Conservation (phyloP, 1,140 invertebrate genomes). For the Drosophila rufa region DNA sequence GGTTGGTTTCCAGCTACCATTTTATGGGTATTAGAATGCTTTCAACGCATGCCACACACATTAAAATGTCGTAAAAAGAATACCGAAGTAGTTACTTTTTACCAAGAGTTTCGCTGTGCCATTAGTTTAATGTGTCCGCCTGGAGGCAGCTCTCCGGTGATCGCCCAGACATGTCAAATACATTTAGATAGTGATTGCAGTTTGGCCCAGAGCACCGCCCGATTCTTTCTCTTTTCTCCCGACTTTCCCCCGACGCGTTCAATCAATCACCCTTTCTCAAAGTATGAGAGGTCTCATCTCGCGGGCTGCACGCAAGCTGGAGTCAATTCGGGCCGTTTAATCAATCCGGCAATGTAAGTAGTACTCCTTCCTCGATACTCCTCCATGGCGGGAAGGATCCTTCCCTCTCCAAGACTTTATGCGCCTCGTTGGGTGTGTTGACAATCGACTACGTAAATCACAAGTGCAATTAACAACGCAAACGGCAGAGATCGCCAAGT, state of each 20-base stretch:
- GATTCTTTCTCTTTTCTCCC: slow-evolving; percentile 29
- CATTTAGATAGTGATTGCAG: slow-evolving; percentile 69
- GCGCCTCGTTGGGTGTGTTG: slow-evolving; percentile 69
- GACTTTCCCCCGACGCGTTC: slow-evolving; percentile 63
- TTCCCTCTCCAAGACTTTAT: slow-evolving; percentile 6
- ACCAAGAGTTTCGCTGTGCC: slow-evolving; percentile 37
- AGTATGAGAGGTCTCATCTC: slow-evolving; percentile 9
- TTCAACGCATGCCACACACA: slow-evolving; percentile 57
- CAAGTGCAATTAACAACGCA: slow-evolving; percentile 78
- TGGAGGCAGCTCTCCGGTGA: slow-evolving; percentile 29
- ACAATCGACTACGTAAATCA: slow-evolving; percentile 78
- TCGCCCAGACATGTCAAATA: slow-evolving; percentile 73
- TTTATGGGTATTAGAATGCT: slow-evolving; percentile 69
- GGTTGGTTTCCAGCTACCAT: slow-evolving; percentile 41
- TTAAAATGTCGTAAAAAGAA: slow-evolving; percentile 72
- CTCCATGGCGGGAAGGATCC: background rate
- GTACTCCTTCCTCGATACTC: slow-evolving; percentile 17
- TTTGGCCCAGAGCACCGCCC: slow-evolving; percentile 16
- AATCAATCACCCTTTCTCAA: slow-evolving; percentile 55
- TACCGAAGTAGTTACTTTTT: slow-evolving; percentile 52
- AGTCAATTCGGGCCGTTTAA: slow-evolving; percentile 40
- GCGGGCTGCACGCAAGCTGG: slow-evolving; percentile 30
- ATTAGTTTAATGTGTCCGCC: slow-evolving; percentile 68
- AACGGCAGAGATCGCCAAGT: slow-evolving; percentile 57
- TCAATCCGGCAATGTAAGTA: slow-evolving; percentile 34